These are phyloP conservation scores for Hypotaenidia okinawae DNA, from an alignment of 2,797 vertebrate genomes.

Conservation along the genomic window DNA sequence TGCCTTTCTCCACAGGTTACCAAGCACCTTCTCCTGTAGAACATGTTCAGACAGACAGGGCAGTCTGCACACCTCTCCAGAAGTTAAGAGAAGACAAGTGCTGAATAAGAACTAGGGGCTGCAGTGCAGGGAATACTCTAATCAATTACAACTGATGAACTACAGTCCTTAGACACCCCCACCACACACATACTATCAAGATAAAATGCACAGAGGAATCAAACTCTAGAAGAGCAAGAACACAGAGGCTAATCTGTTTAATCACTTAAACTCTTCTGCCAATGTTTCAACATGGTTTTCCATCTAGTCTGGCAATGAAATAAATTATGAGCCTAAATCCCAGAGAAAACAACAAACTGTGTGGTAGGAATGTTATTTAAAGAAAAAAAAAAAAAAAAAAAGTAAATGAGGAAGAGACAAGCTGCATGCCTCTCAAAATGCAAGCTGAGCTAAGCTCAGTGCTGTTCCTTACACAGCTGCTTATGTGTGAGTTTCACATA, in stretches of 20 bases:
- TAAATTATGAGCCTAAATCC: background rate
- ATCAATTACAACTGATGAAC: background rate
- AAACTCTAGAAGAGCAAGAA: background rate
- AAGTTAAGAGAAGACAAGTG: background rate
- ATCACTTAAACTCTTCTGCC: background rate
- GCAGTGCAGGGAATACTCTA: background rate
- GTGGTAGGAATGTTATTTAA: background rate
- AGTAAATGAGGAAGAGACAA: conserved; percentile 41
- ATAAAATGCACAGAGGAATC: background rate
- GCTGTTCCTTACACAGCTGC: conserved; percentile 37
- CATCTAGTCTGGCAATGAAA: background rate
- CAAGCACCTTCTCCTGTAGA: background rate
- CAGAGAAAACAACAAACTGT: background rate
- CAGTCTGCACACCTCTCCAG: background rate
- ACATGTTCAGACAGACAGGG: background rate
- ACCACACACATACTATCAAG: background rate
- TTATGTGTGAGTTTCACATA: background rate
- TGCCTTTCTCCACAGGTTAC: background rate
- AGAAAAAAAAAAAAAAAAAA: background rate
- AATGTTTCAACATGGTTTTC: background rate
- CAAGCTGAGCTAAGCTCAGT: conserved; percentile 44
- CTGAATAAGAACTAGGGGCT: background rate
- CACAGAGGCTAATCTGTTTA: background rate
- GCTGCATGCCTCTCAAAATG: background rate
- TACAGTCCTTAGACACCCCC: background rate